These are phyloP conservation scores for Pseudococcus viburni DNA, from an alignment of 2,888 invertebrate genomes.

Conservation along the genomic window DNA sequence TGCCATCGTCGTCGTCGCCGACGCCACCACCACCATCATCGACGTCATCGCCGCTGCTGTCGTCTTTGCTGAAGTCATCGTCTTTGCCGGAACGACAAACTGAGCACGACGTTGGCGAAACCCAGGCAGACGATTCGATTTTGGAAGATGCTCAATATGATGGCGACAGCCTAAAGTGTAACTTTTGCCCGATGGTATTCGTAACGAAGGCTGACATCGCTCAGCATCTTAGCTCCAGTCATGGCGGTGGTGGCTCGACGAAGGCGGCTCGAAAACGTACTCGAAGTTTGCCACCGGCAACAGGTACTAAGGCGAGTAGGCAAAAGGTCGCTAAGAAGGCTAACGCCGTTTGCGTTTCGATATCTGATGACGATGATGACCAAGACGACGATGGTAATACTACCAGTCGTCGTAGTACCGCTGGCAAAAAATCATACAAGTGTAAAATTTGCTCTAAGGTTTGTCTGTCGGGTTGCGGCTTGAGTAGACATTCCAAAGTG, in stretches of 20 bases:
- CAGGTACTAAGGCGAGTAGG: not conserved
- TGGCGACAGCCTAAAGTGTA: constrained; percentile 26
- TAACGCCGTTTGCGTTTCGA: not conserved
- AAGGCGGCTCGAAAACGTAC: not conserved
- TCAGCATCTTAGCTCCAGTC: constrained; percentile 16
- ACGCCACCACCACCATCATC: not conserved
- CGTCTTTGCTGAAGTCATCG: not conserved
- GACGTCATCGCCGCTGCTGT: not conserved
- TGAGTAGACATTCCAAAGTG: not conserved
- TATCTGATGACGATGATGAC: not conserved
- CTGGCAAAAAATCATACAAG: not conserved
- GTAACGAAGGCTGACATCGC: not conserved
- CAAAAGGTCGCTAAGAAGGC: not conserved
- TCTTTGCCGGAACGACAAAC: not conserved
- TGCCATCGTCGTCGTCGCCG: not conserved
- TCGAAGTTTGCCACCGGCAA: not conserved
- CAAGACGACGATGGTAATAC: not conserved
- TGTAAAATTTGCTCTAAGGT: constrained; percentile 47
- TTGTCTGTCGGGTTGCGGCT: not conserved
- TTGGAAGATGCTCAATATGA: not conserved
- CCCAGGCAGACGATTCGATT: not conserved
- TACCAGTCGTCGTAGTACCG: not conserved
- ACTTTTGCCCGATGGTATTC: constrained; percentile 59
- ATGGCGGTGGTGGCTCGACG: not conserved
- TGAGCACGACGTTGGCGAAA: not conserved